These are phyloP conservation scores for Allobates femoralis DNA, from an alignment of 2,797 vertebrate species.

Conservation along the genomic window DNA sequence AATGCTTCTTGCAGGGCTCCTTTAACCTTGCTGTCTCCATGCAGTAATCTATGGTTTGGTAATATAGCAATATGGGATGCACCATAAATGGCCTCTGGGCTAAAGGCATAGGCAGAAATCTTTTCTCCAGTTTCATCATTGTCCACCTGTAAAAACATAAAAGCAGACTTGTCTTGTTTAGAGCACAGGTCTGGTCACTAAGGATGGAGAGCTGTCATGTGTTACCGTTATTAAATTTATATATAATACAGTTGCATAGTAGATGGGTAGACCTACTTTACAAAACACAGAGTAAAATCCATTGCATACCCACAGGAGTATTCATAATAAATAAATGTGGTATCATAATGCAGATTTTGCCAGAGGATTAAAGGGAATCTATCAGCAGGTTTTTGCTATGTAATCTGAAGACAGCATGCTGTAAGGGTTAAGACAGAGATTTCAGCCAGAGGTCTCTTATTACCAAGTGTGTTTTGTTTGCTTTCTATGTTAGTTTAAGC, in stretches of 20 bases:
- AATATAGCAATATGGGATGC: slow-evolving; percentile 87
- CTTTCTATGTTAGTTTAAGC: too few relatives aligned
- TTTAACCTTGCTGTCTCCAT: slow-evolving; percentile 81
- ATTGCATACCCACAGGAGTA: not conserved
- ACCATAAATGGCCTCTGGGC: slow-evolving; percentile 89
- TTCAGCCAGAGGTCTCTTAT: too few relatives aligned
- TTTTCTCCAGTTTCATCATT: slow-evolving; percentile 84
- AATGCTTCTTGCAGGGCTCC: slow-evolving; percentile 75
- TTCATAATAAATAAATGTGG: not conserved
- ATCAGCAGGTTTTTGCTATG: too few relatives aligned
- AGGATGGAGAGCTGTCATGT: not conserved
- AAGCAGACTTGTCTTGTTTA: not conserved
- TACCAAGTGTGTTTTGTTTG: too few relatives aligned
- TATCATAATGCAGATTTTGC: not conserved
- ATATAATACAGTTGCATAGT: not conserved
- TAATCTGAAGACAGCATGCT: too few relatives aligned
- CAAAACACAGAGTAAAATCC: not conserved
- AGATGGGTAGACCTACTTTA: not conserved
- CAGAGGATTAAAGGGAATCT: too few relatives aligned
- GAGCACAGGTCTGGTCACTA: too few relatives aligned
- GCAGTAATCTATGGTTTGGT: slow-evolving; percentile 86
- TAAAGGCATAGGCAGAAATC: slow-evolving; percentile 85
- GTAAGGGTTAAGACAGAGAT: too few relatives aligned
- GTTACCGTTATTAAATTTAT: not conserved
- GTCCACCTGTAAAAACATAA: slow-evolving; percentile 78